A percentile compares a stretch with the other conserved stretches of the same genome.
These are phyloP conservation scores for Tubiluchus corallicola DNA, from an alignment of 2,888 invertebrate genomes.

Conservation along the genomic window DNA sequence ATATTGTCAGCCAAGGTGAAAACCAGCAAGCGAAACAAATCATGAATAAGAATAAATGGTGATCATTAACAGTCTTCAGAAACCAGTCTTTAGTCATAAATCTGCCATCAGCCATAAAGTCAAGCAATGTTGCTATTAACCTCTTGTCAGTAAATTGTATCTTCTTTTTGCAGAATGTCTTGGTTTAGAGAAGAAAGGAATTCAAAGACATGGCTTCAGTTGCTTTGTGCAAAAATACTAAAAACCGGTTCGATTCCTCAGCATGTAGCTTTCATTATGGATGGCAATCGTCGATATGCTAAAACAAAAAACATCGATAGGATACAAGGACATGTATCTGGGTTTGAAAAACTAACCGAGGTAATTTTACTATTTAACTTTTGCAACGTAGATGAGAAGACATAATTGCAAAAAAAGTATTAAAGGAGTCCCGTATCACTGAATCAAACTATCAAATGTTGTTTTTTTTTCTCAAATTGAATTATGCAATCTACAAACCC, in stretches of 20 bases:
- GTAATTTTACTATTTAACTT: slow-evolving; percentile 17
- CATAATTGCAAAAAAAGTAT: not conserved
- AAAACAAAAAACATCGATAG: slow-evolving; percentile 52
- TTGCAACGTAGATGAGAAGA: not conserved
- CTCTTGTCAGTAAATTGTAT: no score
- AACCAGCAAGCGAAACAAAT: no score
- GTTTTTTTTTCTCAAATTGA: no score
- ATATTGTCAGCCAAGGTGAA: no score
- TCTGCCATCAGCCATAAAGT: no score
- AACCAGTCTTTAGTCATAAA: no score
- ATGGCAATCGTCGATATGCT: slow-evolving; percentile 88
- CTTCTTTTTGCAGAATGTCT: no score
- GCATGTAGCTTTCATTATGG: slow-evolving; percentile 96
- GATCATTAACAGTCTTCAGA: no score
- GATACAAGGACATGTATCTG: slow-evolving; percentile 51
- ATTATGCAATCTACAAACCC: no score
- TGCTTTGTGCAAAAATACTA: slow-evolving; percentile 48
- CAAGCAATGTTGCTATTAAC: no score
- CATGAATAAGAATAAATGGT: no score
- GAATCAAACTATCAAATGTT: not conserved
- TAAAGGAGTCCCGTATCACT: not conserved
- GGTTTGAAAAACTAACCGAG: slow-evolving; percentile 33
- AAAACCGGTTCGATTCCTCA: slow-evolving; percentile 64
- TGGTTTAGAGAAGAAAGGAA: no score
- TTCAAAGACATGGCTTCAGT: slow-evolving; percentile 55